These are phyloP conservation scores for Zeus faber DNA, from an alignment of 2,113 vertebrate genomes.

Conservation along the genomic window DNA sequence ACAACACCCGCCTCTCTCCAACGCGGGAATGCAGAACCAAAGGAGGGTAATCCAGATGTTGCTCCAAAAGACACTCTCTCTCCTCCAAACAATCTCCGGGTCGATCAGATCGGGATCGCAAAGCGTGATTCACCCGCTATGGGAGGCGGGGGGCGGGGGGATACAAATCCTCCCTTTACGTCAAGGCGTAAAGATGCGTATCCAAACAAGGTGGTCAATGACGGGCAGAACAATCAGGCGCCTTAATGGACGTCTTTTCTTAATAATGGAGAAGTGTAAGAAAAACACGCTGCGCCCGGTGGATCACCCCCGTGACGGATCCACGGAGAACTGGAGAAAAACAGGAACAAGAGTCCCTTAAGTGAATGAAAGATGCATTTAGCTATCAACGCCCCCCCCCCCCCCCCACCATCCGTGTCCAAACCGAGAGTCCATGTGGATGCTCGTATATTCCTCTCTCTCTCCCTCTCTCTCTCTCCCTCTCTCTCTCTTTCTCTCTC, in stretches of 20 bases:
- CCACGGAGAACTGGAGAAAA: constrained; percentile 18
- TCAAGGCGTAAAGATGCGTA: constrained; percentile 39
- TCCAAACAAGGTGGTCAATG: too few species aligned
- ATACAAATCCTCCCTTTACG: constrained; percentile 28
- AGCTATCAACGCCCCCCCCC: neutral
- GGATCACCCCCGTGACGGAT: constrained; percentile 29
- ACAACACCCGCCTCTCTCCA: too few species aligned
- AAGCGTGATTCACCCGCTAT: constrained; percentile 27
- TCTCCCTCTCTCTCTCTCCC: too few species aligned
- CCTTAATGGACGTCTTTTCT: constrained; percentile 5
- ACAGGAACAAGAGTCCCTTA: constrained; percentile 9
- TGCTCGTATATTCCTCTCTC: too few species aligned
- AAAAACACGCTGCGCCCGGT: constrained; percentile 23
- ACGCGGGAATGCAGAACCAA: too few species aligned
- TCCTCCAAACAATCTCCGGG: constrained; percentile 23
- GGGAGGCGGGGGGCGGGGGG: too few species aligned
- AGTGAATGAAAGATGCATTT: constrained; percentile 7
- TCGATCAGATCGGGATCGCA: constrained; percentile 8
- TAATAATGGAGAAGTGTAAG: neutral
- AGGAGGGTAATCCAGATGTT: constrained; percentile 5
- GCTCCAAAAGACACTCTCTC: constrained; percentile 17
- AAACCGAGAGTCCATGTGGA: too few species aligned
- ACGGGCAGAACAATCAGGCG: too few species aligned
- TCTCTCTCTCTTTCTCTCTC: too few species aligned
- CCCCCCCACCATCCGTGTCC: too few species aligned